Evolutionary conservation across 1,140 invertebrate species (phyloP).

Genomic region (Watersipora subatra): DNA sequence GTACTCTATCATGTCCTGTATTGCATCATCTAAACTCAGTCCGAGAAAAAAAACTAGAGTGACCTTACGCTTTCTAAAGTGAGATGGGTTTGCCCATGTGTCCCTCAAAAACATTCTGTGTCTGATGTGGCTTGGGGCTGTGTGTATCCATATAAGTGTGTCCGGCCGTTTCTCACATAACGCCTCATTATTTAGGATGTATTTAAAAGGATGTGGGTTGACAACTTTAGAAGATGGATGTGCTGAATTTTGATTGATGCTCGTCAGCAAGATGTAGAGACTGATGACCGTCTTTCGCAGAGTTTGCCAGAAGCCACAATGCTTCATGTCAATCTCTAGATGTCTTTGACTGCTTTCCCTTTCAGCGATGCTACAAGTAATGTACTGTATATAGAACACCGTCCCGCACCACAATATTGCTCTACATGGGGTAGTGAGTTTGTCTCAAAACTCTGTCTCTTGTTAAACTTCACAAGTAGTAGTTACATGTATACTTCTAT

Average conservation of each 20-base stretch:
- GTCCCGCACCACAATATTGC: too few relatives aligned
- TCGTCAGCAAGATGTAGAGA: not conserved
- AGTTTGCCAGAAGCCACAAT: too few relatives aligned
- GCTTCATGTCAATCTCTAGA: too few relatives aligned
- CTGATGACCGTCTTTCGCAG: too few relatives aligned
- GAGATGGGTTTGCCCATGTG: constrained; percentile 28
- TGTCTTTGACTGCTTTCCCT: too few relatives aligned
- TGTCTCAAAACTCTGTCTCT: too few relatives aligned
- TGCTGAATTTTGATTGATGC: not conserved
- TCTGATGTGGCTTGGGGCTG: constrained; percentile 23
- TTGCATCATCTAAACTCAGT: not conserved
- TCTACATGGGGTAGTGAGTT: too few relatives aligned
- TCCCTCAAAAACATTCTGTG: constrained; percentile 27
- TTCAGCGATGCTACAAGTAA: too few relatives aligned
- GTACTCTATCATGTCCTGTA: not conserved
- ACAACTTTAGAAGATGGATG: not conserved
- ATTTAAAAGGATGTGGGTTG: not conserved
- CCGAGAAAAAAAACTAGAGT: constrained; percentile 5
- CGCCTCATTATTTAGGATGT: not conserved
- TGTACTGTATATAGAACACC: too few relatives aligned
- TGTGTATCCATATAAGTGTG: constrained; percentile 24
- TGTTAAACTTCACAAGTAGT: too few relatives aligned
- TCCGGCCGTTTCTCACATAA: not conserved
- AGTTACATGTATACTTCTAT: too few relatives aligned
- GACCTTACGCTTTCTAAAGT: constrained; percentile 11